Percentiles rank a stretch among this genome's conserved stretches.
Evolutionary conservation across 2,113 vertebrate genomes (phyloP).

Genomic region (Saguinus imperator): DNA sequence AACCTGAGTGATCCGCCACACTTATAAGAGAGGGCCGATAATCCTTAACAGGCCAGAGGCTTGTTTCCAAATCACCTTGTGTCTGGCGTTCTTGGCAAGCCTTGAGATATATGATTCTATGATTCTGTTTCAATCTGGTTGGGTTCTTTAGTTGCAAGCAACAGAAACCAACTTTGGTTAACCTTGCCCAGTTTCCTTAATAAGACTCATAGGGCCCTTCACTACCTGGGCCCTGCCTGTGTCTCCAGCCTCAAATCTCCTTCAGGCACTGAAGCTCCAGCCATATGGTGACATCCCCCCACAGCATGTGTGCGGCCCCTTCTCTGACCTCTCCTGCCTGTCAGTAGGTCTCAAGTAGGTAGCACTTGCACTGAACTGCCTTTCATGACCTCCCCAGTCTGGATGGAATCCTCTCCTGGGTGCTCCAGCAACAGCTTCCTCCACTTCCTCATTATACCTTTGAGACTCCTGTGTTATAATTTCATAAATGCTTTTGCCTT

Average conservation of each 20-base stretch:
- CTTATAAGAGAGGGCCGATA: not conserved
- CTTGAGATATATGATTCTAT: not conserved
- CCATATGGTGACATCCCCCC: no score
- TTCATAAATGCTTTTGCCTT: not conserved
- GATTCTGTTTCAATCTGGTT: not conserved
- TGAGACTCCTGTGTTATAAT: not conserved
- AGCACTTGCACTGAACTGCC: not conserved
- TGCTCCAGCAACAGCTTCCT: not conserved
- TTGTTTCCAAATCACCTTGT: not conserved
- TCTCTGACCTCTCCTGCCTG: not conserved
- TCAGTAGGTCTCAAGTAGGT: not conserved
- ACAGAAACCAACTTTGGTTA: not conserved
- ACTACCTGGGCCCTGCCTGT: not conserved
- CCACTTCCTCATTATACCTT: not conserved
- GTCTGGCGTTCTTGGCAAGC: not conserved
- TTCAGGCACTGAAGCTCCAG: not conserved
- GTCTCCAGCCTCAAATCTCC: not conserved
- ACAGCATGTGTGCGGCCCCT: no score
- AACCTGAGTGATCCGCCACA: not conserved
- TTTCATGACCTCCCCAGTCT: not conserved
- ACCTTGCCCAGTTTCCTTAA: not conserved
- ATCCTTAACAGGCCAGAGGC: not conserved
- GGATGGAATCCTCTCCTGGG: not conserved
- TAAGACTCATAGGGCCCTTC: not conserved
- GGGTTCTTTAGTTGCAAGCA: not conserved